Base-by-base conservation (phyloP, 2,113 vertebrate species). In the Tetrao urogallus region DNA sequence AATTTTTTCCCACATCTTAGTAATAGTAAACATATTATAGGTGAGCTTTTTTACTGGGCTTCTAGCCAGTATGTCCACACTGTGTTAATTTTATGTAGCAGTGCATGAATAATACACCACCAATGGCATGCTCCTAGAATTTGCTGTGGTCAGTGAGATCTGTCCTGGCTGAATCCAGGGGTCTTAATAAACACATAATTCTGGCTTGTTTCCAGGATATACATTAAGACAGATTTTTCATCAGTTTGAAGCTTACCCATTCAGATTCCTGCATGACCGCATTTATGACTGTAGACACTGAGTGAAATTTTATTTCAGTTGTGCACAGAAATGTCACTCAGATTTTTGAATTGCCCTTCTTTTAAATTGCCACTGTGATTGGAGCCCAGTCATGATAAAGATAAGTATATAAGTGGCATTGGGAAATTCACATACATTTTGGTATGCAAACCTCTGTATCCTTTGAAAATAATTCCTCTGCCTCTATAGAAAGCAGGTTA, bases 381-480 rank as follows among this genome's bases (percentile, higher is more conserved):
- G 65, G 43, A 82, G 45, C 48, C 20, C 48, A 76, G 61, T 65
- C 58, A 54, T 10, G 48, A 82, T 69, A 84, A 82, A 93, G 22
- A 54, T 52, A 86, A 43, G 16, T 25, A 19, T 21, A 32, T 64
- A 89, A 90, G 69, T 48, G 84, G 40, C 61, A 48, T 21, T 58
- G 48, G 78, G 58, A 76, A 89, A 94, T 89, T 89, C 1, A 0
- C 84, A 12, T 28, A 47, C 0, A 0, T 76, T 93, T 86, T 88
- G 32, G 11, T 70, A 17, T 58, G 54, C 69, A 77, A 88, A 54
- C 30, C 66, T 88, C 63, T 75, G 38, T 40, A 72, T 82, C 27
- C 66, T 96, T 93, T 90, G 80, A 93, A 96, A 93, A 76, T 13
- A 73, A 70, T 94, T 94, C 80, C 40, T 82, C 93, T 94, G 77